Base-by-base conservation (phyloP, 2,888 invertebrate species). In the Rhogogaster chlorosoma region DNA sequence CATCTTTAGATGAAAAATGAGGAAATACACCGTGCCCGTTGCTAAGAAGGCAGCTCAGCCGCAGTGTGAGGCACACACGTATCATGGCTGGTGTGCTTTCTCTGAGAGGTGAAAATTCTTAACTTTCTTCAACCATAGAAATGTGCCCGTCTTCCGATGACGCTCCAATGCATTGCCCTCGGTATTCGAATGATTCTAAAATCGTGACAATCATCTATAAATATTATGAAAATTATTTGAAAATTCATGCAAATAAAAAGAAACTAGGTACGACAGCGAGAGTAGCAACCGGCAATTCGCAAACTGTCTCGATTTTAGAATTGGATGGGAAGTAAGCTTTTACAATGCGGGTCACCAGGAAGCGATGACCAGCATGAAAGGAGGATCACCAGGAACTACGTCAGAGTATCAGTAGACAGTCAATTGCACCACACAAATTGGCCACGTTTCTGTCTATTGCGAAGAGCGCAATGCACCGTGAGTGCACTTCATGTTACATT, bases 61-160 rank as follows among this genome's bases (percentile, higher is more conserved):
- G 53, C 6, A 80, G 80, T 80, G 61, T 29, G 49, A 83, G 67
- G 45, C 32, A 26, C 45, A 83, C 70, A 83, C 83, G 67, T 83
- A 67, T 70, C 36, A 53, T 89, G 88, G 26, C 45, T 45, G 45
- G 89, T 89, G 88, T 90, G 89, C 90, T 90, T 90, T 90, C 90
- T 90, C 90, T 88, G 87, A 88, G 89, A 90, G 89, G 89, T 89
- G 90, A 90, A 89, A 90, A 89, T 89, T 89, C 89, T 88, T 86
- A 88, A 90, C 90, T 90, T 90, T 90, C 90, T 90, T 90, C 88
- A 88, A 78, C 84, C 85, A 85, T 85, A 87, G 87, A 86, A 86
- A 84, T 84, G 85, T 84, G 83, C 83, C 67, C 70, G 67, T 84
- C 86, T 85, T 84, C 77, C 84, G 53, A 75, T 29, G 78, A 78